Percentiles rank a stretch among this genome's conserved stretches.
These are phyloP conservation scores for Troglohyphantes excavatus DNA, from an alignment of 2,888 invertebrate genomes.

Conservation along the genomic window DNA sequence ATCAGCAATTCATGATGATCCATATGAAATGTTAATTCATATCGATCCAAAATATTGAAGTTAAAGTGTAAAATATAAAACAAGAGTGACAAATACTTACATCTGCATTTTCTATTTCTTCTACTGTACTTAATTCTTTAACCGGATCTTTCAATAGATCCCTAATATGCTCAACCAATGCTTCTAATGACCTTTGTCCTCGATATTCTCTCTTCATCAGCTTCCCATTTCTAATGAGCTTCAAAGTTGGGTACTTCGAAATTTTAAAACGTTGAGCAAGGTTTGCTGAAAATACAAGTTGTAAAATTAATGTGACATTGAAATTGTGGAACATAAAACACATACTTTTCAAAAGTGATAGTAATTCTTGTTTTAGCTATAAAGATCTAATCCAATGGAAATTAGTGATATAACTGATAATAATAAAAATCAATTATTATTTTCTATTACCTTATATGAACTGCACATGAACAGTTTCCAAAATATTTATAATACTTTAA, in stretches of 20 bases:
- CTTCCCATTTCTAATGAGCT: constrained; percentile 94
- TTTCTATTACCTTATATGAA: no score
- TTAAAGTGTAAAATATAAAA: neutral
- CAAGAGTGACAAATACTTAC: constrained; percentile 81
- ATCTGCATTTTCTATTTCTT: constrained; percentile 89
- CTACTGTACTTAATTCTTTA: constrained; percentile 88
- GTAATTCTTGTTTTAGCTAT: neutral
- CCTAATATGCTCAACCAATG: constrained; percentile 93
- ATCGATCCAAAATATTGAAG: no score
- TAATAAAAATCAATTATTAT: no score
- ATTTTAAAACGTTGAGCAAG: constrained; percentile 96
- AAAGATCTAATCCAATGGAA: neutral
- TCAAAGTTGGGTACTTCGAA: constrained; percentile 98
- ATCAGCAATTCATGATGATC: no score
- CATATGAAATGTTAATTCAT: no score
- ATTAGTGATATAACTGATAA: no score
- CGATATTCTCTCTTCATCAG: constrained; percentile 95
- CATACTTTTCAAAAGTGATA: neutral
- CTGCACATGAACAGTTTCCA: no score
- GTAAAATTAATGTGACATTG: no score
- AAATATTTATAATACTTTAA: no score
- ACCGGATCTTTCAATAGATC: constrained; percentile 94
- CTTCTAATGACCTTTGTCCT: constrained; percentile 93
- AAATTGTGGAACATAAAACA: neutral
- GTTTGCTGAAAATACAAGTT: constrained; percentile 84